A percentile compares a stretch with the other conserved stretches of the same genome.
phyloP scores from a whole-genome alignment of 1,140 invertebrate species.

The Zaprionus gabonicus region DNA sequence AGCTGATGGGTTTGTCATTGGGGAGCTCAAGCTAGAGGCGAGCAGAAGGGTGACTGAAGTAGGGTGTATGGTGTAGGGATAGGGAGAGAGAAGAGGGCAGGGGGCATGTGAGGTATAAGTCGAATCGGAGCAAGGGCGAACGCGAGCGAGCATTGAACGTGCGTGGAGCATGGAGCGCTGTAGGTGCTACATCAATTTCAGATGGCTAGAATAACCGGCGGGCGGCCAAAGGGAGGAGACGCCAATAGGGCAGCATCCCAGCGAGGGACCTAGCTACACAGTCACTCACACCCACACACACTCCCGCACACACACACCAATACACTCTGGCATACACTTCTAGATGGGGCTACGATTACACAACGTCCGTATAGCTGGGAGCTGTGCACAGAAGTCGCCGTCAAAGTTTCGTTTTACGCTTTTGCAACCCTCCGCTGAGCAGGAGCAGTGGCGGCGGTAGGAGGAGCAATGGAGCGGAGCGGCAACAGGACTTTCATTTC shows the following conservation, averaged over 20 bases:
- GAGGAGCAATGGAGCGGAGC: slow-evolving; percentile 8
- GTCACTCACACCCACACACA: slow-evolving; percentile 31
- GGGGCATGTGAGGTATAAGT: slow-evolving; percentile 13
- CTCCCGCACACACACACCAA: slow-evolving; percentile 24
- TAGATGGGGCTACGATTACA: slow-evolving; percentile 63
- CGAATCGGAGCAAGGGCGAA: slow-evolving; percentile 19
- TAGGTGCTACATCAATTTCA: slow-evolving; percentile 81
- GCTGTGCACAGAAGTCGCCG: slow-evolving; percentile 55
- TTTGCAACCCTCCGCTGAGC: slow-evolving; percentile 52
- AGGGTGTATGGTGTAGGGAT: not conserved
- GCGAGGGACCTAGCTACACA: slow-evolving; percentile 48
- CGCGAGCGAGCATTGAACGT: slow-evolving; percentile 57
- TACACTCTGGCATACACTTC: not conserved
- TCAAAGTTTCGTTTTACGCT: slow-evolving; percentile 72
- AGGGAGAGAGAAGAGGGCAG: not conserved
- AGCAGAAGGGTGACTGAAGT: not conserved
- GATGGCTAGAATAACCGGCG: slow-evolving; percentile 57
- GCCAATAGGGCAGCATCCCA: slow-evolving; percentile 54
- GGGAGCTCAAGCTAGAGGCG: not conserved
- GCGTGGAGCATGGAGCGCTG: slow-evolving; percentile 51
- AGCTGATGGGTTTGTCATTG: slow-evolving; percentile 22
- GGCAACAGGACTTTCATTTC: slow-evolving; percentile 70
- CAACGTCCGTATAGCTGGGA: slow-evolving; percentile 63
- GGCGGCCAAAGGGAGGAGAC: slow-evolving; percentile 16
- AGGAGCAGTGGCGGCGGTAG: slow-evolving; percentile 10